Conservation (phyloP, 2,888 invertebrate genomes). For the Pyrochroa serraticornis region DNA sequence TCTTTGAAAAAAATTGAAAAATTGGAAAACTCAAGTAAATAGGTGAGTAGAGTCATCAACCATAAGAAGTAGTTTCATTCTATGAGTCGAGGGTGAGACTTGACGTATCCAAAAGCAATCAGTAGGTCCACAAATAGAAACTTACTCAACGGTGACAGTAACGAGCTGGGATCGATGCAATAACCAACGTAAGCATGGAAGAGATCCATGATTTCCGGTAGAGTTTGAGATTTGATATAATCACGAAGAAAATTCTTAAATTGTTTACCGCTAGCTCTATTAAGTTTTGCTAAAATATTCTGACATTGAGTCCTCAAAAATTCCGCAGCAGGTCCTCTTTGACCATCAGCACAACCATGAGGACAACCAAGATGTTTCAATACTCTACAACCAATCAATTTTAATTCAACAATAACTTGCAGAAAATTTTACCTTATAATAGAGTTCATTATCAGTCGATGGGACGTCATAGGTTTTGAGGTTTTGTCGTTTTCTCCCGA, state of each 20-base stretch:
- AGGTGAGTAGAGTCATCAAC: too few species aligned
- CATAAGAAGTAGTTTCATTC: too few species aligned
- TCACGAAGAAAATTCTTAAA: slow-evolving; percentile 73
- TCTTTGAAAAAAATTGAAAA: too few species aligned
- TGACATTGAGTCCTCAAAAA: slow-evolving; percentile 88
- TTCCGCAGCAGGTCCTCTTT: slow-evolving; percentile 87
- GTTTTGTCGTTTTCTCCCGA: slow-evolving; percentile 57
- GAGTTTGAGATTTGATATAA: slow-evolving; percentile 77
- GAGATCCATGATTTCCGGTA: slow-evolving; percentile 88
- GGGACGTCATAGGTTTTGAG: slow-evolving; percentile 65
- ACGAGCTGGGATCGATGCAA: slow-evolving; percentile 87
- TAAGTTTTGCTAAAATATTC: slow-evolving; percentile 75
- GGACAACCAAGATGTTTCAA: slow-evolving; percentile 92
- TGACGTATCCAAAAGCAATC: background rate
- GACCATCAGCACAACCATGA: slow-evolving; percentile 88
- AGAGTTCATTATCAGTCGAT: slow-evolving; percentile 76
- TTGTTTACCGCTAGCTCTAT: slow-evolving; percentile 69
- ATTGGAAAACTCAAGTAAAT: too few species aligned
- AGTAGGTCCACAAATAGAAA: slow-evolving; percentile 36
- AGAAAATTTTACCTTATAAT: slow-evolving; percentile 61
- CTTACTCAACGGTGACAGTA: slow-evolving; percentile 89
- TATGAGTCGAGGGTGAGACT: too few species aligned
- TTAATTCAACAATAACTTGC: background rate
- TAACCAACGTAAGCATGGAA: slow-evolving; percentile 95
- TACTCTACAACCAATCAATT: slow-evolving; percentile 63